Evolutionary conservation across 2,797 vertebrate species (phyloP), one percentile per base, ranked within the genome.

Genomic region (Danio aesculapii): DNA sequence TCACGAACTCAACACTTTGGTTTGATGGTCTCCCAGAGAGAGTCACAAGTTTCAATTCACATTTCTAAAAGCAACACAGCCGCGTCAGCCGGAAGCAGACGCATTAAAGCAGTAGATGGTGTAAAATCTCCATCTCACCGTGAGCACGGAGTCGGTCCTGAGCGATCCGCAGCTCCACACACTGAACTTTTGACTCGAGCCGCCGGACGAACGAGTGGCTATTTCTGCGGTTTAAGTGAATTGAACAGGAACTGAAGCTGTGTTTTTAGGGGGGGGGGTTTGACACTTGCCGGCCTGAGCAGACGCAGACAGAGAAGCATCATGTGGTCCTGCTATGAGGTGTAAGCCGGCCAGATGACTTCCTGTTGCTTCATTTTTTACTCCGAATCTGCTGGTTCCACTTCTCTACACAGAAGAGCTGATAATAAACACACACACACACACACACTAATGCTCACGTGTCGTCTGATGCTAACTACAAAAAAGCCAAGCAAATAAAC

Each of bases 261-360:
- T 83, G 50, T 81, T 57, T 77, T 81, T 86, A 30, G 30, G 1
- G 30, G 85, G 88, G 85, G 88, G 74, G 84, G 87, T 88, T 87
- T 90, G 79, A 90, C 86, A 90, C 46, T 81, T 88, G 85, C 87
- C 88, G 84, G 90, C 85, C 91, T 94, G 91, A 94, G 91, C 90
- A 88, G 82, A 94, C 91, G 88, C 92, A 94, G 93, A 93, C 91
- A 94, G 88, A 88, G 83, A 84, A 91, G 84, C 83, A 91, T 95
- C 94, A 95, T 91, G 93, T 93, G 94, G 86, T 89, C 88, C 87
- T 71, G 75, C 87, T 88, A 86, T 88, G 84, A 89, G 88, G 85
- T 89, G 89, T 93, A 91, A 93, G 89, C 91, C 89, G 93, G 88
- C 91, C 91, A 92, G 91, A 90, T 88, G 89, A 95, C 84, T 94